Evolutionary conservation across 2,113 vertebrate genomes (phyloP), one percentile per base, ranked within the genome.

Genomic region (Phyllopteryx taeniolatus): DNA sequence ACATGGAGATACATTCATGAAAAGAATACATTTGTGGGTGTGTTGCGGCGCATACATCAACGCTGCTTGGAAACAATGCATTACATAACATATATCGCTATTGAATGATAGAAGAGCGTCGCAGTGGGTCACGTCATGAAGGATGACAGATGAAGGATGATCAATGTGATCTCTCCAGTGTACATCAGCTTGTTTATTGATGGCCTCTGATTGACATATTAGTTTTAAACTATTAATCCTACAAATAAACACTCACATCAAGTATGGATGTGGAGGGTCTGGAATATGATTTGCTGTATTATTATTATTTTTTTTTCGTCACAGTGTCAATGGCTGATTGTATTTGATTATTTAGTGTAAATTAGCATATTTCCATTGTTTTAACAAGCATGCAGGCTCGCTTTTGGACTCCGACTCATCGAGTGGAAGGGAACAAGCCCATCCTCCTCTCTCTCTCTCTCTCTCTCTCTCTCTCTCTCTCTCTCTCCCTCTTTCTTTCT

Each of bases 11-110:
- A 84, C 79, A 85, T 89, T 88, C 76, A 88, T 83, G 84, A 81
- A 83, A 86, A 83, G 72, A 75, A 87, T 84, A 83, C 84, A 75
- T 76, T 83, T 71, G 90, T 90, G 86, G 90, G 88, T 75, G 89
- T 84, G 80, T 80, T 76, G 87, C 72, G 4, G 67, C 79, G 83
- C 33, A 73, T 71, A 77, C 74, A 62, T 77, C 68, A 77, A 79
- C 11, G 54, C 65, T 46, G 70, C 75, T 72, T 77, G 57, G 71
- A 81, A 83, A 85, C 84, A 87, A 77, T 79, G 60, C 60, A 49
- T 89, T 91, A 76, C 27, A 31, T 84, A 91, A 89, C 67, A 51
- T 65, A 76, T 46, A 51, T 54, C 47, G 56, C 59, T 73, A 71
- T 75, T 49, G 68, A 68, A 74, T 70, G 49, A 78, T 39, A 72